Percentiles rank a stretch among this genome's conserved stretches.
These are phyloP conservation scores for Calosoma granatense DNA, from an alignment of 1,140 invertebrate genomes.

Conservation along the genomic window DNA sequence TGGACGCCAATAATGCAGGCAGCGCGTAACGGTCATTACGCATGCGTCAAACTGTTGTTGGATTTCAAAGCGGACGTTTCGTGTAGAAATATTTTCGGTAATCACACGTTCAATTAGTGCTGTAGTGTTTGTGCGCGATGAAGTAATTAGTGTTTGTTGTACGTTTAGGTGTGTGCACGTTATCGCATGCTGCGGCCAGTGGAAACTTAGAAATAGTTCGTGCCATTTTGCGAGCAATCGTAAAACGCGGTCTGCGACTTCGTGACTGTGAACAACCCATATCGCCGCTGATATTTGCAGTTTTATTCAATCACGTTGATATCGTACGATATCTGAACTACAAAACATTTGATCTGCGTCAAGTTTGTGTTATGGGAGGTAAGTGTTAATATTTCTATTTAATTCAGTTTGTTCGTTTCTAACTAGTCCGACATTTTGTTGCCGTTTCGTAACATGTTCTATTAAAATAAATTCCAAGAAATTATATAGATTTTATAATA, in stretches of 20 bases:
- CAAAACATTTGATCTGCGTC: background rate
- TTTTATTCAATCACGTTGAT: background rate
- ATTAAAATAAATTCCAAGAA: too few relatives aligned
- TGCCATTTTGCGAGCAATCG: background rate
- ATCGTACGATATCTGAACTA: background rate
- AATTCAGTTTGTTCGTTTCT: too few relatives aligned
- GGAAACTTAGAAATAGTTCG: background rate
- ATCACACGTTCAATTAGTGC: too few relatives aligned
- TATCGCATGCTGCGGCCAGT: background rate
- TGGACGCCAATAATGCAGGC: slow-evolving; percentile 2
- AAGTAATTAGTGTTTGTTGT: too few relatives aligned
- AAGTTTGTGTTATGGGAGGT: background rate
- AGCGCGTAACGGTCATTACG: background rate
- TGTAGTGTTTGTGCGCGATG: too few relatives aligned
- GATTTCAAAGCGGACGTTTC: background rate
- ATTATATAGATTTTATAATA: too few relatives aligned
- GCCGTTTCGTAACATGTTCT: too few relatives aligned
- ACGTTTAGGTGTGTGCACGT: background rate
- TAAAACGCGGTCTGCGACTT: background rate
- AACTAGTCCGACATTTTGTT: too few relatives aligned
- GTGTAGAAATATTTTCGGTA: background rate
- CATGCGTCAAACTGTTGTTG: background rate
- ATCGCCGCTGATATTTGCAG: background rate
- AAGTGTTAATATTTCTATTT: background rate
- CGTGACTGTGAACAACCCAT: background rate